Evolutionary conservation across 2,113 vertebrate species (phyloP).

Genomic region (Pica pica): DNA sequence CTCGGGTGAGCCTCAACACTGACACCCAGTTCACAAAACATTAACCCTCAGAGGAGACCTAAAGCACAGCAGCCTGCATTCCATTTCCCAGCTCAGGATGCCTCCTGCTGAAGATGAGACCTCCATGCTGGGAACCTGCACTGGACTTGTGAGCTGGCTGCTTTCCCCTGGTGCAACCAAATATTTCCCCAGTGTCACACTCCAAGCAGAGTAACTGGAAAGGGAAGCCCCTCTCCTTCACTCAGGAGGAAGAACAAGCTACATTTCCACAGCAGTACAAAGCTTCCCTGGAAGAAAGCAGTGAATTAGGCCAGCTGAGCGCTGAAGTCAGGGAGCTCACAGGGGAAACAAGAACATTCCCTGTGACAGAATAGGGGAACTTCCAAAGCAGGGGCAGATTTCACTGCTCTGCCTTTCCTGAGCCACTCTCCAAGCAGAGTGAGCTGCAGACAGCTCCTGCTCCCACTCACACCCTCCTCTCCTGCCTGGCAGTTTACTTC

Average conservation of each 20-base stretch:
- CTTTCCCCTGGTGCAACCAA: neutral
- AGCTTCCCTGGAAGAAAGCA: neutral
- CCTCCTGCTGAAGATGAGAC: neutral
- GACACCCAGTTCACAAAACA: neutral
- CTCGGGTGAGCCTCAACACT: neutral
- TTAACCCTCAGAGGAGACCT: neutral
- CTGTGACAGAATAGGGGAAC: neutral
- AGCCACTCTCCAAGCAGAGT: neutral
- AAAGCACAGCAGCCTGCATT: neutral
- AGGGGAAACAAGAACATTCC: neutral
- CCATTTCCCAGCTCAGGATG: neutral
- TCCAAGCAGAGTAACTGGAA: neutral
- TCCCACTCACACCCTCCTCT: neutral
- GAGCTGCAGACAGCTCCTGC: neutral
- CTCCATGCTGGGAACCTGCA: neutral
- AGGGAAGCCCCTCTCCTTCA: neutral
- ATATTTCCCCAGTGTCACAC: accelerated
- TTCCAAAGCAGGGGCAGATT: neutral
- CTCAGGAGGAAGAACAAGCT: neutral
- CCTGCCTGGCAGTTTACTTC: neutral
- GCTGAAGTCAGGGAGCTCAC: neutral
- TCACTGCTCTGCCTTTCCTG: neutral
- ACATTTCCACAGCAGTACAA: neutral
- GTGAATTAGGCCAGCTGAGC: neutral
- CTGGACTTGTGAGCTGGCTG: neutral